These are phyloP conservation scores for Glomeris maerens DNA, from an alignment of 1,140 invertebrate species.

Conservation along the genomic window DNA sequence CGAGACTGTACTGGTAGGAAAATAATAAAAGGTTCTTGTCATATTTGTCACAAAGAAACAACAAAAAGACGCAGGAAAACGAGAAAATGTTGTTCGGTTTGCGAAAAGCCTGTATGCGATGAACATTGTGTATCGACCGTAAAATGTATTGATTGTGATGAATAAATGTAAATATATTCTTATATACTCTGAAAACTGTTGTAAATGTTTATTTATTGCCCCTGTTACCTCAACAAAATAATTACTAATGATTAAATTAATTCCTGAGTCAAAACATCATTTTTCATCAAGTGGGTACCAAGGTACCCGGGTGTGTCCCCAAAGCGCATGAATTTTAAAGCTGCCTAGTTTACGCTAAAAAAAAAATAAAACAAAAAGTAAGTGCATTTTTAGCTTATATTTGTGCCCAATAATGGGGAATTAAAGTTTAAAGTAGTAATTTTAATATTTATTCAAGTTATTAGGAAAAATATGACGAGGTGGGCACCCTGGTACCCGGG, in stretches of 20 bases:
- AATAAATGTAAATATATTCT: too few relatives aligned
- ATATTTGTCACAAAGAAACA: background rate
- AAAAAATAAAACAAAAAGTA: too few relatives aligned
- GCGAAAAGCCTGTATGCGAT: background rate
- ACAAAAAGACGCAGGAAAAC: background rate
- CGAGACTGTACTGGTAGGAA: background rate
- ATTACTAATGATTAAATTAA: background rate
- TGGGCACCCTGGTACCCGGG: too few relatives aligned
- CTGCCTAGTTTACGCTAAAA: too few relatives aligned
- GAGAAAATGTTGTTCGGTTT: background rate
- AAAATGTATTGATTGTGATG: background rate
- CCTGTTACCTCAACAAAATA: background rate
- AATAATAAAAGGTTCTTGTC: background rate
- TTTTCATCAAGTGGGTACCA: background rate
- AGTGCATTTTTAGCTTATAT: too few relatives aligned
- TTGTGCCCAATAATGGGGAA: too few relatives aligned
- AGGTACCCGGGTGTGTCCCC: background rate
- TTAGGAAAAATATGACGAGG: too few relatives aligned
- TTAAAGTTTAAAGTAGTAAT: too few relatives aligned
- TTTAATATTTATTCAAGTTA: too few relatives aligned
- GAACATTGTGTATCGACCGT: background rate
- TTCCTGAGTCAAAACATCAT: background rate
- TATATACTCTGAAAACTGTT: background rate
- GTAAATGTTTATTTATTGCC: background rate
- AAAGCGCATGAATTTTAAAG: too few relatives aligned